phyloP scores from a whole-genome alignment of 1,140 invertebrate species.

The Hyphantria cunea region DNA sequence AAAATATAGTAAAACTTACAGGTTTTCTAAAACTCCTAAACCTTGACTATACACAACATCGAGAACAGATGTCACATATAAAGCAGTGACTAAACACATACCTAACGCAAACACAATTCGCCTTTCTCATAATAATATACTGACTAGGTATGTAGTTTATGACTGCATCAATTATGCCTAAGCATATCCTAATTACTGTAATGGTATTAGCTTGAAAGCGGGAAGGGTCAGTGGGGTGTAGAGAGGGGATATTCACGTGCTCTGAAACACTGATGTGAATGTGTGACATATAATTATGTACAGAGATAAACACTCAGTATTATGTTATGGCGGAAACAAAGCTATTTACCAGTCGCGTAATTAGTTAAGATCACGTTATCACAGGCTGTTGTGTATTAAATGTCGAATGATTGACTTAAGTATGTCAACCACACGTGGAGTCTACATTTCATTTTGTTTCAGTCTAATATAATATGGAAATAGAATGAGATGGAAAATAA shows the following conservation, averaged over 20 bases:
- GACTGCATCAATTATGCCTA: conserved; percentile 60
- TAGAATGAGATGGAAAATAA: no score
- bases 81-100: neutral
- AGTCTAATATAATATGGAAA: no score
- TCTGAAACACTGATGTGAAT: conserved; percentile 53
- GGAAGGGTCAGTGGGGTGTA: conserved; percentile 35
- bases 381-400: conserved; percentile 7
- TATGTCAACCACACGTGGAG: neutral
- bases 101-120: conserved; percentile 23
- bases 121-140: conserved; percentile 34
- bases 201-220: conserved; percentile 52
- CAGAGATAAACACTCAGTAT: conserved; percentile 27
- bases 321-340: conserved; percentile 23
- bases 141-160: conserved; percentile 45
- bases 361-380: conserved; percentile 22
- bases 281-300: conserved; percentile 35
- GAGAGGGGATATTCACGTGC: conserved; percentile 48
- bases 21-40: no score
- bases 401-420: conserved; percentile 3
- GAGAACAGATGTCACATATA: neutral
- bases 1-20: no score
- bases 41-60: no score
- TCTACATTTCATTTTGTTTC: no score
- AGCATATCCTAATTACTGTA: conserved; percentile 73
- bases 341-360: conserved; percentile 11